Evolutionary conservation across 2,888 invertebrate genomes (phyloP).

Genomic region (Candidula unifasciata): DNA sequence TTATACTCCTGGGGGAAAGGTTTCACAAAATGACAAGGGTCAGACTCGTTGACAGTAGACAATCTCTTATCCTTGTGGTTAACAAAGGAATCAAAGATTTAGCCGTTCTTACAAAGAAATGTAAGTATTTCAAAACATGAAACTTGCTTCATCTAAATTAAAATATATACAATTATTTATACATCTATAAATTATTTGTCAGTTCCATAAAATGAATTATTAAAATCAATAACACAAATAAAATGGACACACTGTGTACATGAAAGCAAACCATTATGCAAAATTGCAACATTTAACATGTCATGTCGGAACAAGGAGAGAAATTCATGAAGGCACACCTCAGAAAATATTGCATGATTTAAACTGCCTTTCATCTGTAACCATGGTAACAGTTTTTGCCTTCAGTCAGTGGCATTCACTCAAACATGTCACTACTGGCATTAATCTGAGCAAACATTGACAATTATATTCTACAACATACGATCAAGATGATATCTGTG

Average conservation of each 20-base stretch:
- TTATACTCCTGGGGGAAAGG: too few species aligned
- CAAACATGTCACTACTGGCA: neutral
- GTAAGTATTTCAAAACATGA: too few species aligned
- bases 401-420: too few species aligned
- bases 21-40: too few species aligned
- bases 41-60: too few species aligned
- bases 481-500: neutral
- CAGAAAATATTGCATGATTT: neutral
- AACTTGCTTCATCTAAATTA: neutral
- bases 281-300: neutral
- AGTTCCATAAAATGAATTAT: neutral
- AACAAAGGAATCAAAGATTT: too few species aligned
- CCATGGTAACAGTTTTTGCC: too few species aligned
- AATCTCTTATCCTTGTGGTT: too few species aligned
- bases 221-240: neutral
- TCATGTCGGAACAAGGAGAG: neutral
- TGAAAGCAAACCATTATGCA: conserved; percentile 13
- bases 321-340: neutral
- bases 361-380: neutral
- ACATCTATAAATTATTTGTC: conserved; percentile 9
- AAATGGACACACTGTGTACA: conserved; percentile 9
- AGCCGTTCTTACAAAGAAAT: too few species aligned
- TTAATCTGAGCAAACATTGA: neutral
- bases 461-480: neutral
- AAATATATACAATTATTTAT: neutral